Evolutionary conservation across 2,888 invertebrate genomes (phyloP), one percentile per base, ranked within the genome.

Genomic region (Capitulum mitella): DNA sequence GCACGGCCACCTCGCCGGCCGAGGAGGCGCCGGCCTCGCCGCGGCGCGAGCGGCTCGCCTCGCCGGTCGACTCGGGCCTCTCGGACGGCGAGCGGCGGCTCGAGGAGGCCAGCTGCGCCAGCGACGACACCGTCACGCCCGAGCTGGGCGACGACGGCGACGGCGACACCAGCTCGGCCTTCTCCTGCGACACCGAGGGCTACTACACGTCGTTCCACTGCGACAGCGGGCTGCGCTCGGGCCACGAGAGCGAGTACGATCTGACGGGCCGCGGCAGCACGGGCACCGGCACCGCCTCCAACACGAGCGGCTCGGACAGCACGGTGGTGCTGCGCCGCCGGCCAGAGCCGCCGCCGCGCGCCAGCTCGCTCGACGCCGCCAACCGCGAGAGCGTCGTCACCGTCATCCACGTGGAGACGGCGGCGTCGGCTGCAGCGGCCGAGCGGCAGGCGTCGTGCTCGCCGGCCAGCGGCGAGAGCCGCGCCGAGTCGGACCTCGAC

Each of bases 121-220:
- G 79, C 77, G 78, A 79, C 78, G 61, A 80, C 37, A 78, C 77
- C 32, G 48, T 76, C 54, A 64, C 54, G 29, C 48, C 79, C 61
- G 79, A 80, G 77, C 79, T 81, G 32, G 6, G 32, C 75, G 74
- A 26, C 32, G 94, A 95, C 84, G 90, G n/a, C n/a, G n/a, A n/a
- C n/a, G n/a, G 92, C 78, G 95, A 95, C 87, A 93, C 93, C 0
- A 93, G 93, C 83, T 95, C 95, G 0, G 93, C 95, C 80, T 97
- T 95, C 86, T 97, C 97, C 3, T 94, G 97, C 84, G 98, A 98
- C 85, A 96, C 96, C 1, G 98, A 98, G 87, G 98, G 98, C 14
- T 98, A 97, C 86, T 98, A 96, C 85, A 98, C 98, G 0, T 97
- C 97, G 34, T 98, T 98, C 88, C 97, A 98, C 86, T 92, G 95